Evolutionary conservation across 1,140 invertebrate genomes (phyloP), one percentile per base, ranked within the genome.

Genomic region (Brachionus sp.): DNA sequence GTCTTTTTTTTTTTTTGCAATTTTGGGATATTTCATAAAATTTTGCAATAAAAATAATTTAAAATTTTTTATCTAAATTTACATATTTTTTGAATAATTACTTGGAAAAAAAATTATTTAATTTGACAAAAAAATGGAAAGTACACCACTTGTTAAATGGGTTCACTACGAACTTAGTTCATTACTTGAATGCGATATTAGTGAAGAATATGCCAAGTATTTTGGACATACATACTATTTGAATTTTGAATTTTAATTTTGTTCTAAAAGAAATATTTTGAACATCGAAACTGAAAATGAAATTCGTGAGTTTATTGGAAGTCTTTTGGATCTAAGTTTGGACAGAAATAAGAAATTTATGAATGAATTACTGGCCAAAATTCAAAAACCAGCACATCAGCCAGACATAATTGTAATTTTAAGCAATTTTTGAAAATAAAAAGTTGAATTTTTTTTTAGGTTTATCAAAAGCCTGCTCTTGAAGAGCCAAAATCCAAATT

Each of bases 181-280:
- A 44, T 10, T 80, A 3, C 50, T 80, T 25, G 77, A 66, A 19
- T 80, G 50, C 35, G 50, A 80, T 19, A 80, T 80, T 12, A 66
- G 62, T 66, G 77, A 80, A 57, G 77, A 80, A 80, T 80, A 80
- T 25, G 77, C 77, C 16, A 80, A 80, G 77, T 80, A 42, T 62
- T 57, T 35, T 5, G 13, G 23, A 66, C 13, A 33, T 12, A 1
- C 5, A 66, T 0, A 9, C 1, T 9, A 33, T 33, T 64, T 64
- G 16, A 13, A 23, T 10, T 29, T 10, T 64, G 29, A 16, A 68
- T 35, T 35, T 6, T 39, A 77, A 5, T 77, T 77, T 35, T 46
- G 23, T 1, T 19, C n/a, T 33, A 25, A 46, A 62, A 80, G 77
- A 42, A 80, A 80, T 7, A 80, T 80, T n/a, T 35, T 80, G 13